A percentile compares a stretch with the other conserved stretches of the same genome.
Evolutionary conservation across 1,140 invertebrate species (phyloP).

Genomic region (Orius laevigatus): DNA sequence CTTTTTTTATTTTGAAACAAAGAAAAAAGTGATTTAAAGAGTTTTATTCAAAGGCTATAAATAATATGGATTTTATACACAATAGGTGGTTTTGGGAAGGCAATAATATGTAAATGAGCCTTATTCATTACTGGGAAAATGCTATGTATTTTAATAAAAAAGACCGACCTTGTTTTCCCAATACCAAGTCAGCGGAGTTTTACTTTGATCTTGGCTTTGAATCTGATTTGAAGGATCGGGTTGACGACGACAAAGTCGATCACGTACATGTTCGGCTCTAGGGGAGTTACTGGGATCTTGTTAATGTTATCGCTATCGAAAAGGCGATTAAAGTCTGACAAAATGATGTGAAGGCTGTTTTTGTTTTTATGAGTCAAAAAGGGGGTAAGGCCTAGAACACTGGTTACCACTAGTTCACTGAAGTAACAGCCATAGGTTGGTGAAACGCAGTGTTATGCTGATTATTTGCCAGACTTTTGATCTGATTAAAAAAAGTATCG

Average conservation of each 20-base stretch:
- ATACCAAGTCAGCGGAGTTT: slow-evolving; percentile 4
- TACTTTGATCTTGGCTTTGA: slow-evolving; percentile 9
- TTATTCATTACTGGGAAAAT: neutral
- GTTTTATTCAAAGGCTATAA: too few relatives aligned
- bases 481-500: too few relatives aligned
- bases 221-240: neutral
- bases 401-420: too few relatives aligned
- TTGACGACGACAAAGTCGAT: slow-evolving; percentile 4
- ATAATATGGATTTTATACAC: too few relatives aligned
- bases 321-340: neutral
- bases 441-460: too few relatives aligned
- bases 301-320: neutral
- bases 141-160: neutral
- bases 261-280: neutral
- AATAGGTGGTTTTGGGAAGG: too few relatives aligned
- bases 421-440: too few relatives aligned
- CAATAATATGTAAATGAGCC: too few relatives aligned
- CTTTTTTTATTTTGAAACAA: too few relatives aligned
- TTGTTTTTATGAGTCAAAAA: neutral
- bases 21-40: too few relatives aligned
- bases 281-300: neutral
- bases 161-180: neutral
- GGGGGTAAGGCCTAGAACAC: neutral
- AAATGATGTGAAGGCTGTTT: neutral
- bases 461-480: too few relatives aligned